phyloP scores from a whole-genome alignment of 2,888 invertebrate species.

The Metellina segmentata region DNA sequence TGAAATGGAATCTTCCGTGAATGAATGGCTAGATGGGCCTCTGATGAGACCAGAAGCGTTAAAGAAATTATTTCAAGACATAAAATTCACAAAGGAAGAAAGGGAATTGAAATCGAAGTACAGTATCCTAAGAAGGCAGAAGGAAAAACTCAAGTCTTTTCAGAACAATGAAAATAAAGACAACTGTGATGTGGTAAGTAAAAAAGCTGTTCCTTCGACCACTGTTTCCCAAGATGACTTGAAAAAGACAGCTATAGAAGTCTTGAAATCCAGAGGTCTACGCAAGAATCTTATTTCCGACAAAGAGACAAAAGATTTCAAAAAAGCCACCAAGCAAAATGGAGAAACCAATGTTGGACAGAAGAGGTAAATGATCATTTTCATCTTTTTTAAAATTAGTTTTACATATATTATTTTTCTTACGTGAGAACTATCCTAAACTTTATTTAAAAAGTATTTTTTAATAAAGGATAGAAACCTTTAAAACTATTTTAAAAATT shows the following conservation, averaged over 20 bases:
- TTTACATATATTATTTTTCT: not conserved
- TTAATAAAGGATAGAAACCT: no score
- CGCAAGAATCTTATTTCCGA: not conserved
- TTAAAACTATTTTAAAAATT: no score
- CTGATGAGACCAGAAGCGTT: not conserved
- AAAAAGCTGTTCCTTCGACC: not conserved
- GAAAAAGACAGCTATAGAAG: conserved; percentile 9
- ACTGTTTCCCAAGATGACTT: not conserved
- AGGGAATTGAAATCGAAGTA: conserved; percentile 40
- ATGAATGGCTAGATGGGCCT: no score
- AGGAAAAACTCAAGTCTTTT: not conserved
- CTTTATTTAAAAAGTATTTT: no score
- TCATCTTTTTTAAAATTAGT: not conserved
- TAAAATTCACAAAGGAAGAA: conserved; percentile 42
- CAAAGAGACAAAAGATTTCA: conserved; percentile 29
- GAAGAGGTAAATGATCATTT: conserved; percentile 18
- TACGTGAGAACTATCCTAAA: no score
- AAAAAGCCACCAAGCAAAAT: conserved; percentile 13
- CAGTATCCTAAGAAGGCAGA: not conserved
- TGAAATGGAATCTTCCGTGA: no score
- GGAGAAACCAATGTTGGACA: not conserved
- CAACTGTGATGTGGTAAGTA: not conserved
- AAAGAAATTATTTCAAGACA: not conserved
- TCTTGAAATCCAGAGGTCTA: conserved; percentile 6
- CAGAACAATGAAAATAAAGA: not conserved